Conservation (phyloP, 2,113 vertebrate genomes). For the Antennarius striatus region DNA sequence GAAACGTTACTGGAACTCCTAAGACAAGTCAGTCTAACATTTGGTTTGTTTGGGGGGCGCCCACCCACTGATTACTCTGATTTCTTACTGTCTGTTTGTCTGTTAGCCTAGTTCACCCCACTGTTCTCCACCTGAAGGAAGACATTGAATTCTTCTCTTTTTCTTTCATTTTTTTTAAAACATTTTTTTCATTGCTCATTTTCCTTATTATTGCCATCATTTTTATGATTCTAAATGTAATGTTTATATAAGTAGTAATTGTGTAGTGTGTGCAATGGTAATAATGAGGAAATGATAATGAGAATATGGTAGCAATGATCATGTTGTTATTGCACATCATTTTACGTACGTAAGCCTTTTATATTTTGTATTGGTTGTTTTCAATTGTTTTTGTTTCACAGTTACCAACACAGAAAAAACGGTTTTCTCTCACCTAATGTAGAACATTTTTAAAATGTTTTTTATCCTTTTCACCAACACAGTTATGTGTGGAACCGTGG, state of each 20-base stretch:
- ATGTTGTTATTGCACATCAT: slow-evolving; percentile 82
- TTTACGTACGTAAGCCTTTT: slow-evolving; percentile 82
- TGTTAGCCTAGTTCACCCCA: slow-evolving; percentile 78
- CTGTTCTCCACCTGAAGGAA: slow-evolving; percentile 79
- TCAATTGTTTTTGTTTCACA: slow-evolving; percentile 53
- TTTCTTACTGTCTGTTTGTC: slow-evolving; percentile 79
- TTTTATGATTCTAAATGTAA: slow-evolving; percentile 62
- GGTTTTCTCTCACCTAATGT: slow-evolving; percentile 80
- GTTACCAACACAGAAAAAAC: slow-evolving; percentile 56
- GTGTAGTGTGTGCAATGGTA: slow-evolving; percentile 57
- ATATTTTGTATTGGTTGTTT: slow-evolving; percentile 86
- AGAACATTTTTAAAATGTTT: slow-evolving; percentile 66
- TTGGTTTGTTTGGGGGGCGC: slow-evolving; percentile 64
- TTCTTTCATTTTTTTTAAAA: slow-evolving; percentile 61
- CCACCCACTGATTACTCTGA: slow-evolving; percentile 69
- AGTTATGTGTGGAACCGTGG: slow-evolving; percentile 76
- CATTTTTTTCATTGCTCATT: slow-evolving; percentile 46
- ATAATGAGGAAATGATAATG: slow-evolving; percentile 57
- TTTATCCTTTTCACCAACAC: slow-evolving; percentile 79
- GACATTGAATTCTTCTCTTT: slow-evolving; percentile 57
- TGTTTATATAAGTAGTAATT: slow-evolving; percentile 62
- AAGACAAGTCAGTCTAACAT: slow-evolving; percentile 60
- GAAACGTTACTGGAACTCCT: slow-evolving; percentile 54
- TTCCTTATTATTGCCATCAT: slow-evolving; percentile 85
- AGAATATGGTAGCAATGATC: slow-evolving; percentile 67